A percentile compares a stretch with the other conserved stretches of the same genome.
Conservation (phyloP, 2,888 invertebrate genomes). For the Hypselothyrea guttata region DNA sequence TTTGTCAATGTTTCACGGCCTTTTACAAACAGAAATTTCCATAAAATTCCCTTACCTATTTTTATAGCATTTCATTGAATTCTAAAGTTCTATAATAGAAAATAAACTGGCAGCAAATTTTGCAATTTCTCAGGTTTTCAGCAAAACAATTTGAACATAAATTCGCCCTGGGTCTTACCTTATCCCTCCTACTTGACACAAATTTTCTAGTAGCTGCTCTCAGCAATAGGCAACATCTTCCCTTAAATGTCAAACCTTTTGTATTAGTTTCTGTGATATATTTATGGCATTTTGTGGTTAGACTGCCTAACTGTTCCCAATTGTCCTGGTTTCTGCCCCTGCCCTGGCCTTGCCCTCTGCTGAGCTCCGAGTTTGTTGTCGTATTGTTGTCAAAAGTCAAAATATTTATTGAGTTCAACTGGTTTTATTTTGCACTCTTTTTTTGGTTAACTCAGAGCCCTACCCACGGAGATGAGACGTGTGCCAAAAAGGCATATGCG, state of each 20-base stretch:
- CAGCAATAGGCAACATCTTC: slow-evolving; percentile 28
- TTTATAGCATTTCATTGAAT: no score
- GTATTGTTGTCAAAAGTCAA: slow-evolving; percentile 74
- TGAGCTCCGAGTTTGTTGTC: slow-evolving; percentile 30
- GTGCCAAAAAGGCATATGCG: slow-evolving; percentile 64
- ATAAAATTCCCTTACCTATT: no score
- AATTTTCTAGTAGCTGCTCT: slow-evolving; percentile 28
- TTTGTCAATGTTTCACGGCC: no score
- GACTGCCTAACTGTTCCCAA: slow-evolving; percentile 45
- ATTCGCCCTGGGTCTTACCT: slow-evolving; percentile 24
- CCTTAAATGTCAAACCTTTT: slow-evolving; percentile 30
- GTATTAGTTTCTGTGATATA: slow-evolving; percentile 40
- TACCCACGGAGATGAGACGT: slow-evolving; percentile 57
- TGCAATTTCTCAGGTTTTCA: slow-evolving; percentile 45
- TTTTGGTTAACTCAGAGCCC: slow-evolving; percentile 25
- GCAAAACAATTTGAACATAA: slow-evolving; percentile 42
- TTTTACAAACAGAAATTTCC: no score
- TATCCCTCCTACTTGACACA: slow-evolving; percentile 31
- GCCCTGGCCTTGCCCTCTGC: slow-evolving; percentile 19
- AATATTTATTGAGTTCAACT: slow-evolving; percentile 79
- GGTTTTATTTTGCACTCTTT: slow-evolving; percentile 39
- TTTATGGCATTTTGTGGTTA: slow-evolving; percentile 57
- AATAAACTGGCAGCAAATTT: background rate
- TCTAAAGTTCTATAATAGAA: no score
- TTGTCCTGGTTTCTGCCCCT: slow-evolving; percentile 16